phyloP scores from a whole-genome alignment of 2,888 invertebrate species.

The Coremacera marginata region DNA sequence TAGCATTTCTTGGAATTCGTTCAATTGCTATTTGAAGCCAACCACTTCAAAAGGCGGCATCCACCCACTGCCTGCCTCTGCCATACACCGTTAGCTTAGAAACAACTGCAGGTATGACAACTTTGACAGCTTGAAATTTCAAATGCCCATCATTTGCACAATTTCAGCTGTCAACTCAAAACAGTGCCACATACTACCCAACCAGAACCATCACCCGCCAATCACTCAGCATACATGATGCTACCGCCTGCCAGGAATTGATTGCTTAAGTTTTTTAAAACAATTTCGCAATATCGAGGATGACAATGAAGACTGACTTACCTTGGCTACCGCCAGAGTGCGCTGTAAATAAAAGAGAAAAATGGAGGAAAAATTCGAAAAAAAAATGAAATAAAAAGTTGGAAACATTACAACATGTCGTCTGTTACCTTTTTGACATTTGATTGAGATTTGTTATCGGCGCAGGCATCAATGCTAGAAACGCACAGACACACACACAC shows the following conservation, averaged over 20 bases:
- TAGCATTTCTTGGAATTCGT: background rate
- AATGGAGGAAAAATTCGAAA: conserved; percentile 42
- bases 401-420: conserved; percentile 66
- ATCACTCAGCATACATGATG: background rate
- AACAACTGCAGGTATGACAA: conserved; percentile 39
- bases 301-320: background rate
- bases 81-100: background rate
- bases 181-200: conserved; percentile 13
- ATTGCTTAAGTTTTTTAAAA: conserved; percentile 48
- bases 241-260: background rate
- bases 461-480: conserved; percentile 66
- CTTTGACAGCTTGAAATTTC: conserved; percentile 42
- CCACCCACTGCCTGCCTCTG: background rate
- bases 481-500: conserved; percentile 49
- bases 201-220: background rate
- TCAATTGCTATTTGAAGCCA: no score
- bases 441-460: conserved; percentile 69
- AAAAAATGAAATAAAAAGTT: conserved; percentile 52
- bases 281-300: conserved; percentile 54
- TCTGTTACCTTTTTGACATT: conserved; percentile 69
- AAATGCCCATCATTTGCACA: conserved; percentile 52
- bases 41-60: background rate
- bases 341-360: background rate
- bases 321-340: background rate
- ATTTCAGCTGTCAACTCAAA: conserved; percentile 60